Percentiles rank a stretch among this genome's conserved stretches.
phyloP scores from a whole-genome alignment of 2,113 vertebrate species.

The Ciconia maguari region DNA sequence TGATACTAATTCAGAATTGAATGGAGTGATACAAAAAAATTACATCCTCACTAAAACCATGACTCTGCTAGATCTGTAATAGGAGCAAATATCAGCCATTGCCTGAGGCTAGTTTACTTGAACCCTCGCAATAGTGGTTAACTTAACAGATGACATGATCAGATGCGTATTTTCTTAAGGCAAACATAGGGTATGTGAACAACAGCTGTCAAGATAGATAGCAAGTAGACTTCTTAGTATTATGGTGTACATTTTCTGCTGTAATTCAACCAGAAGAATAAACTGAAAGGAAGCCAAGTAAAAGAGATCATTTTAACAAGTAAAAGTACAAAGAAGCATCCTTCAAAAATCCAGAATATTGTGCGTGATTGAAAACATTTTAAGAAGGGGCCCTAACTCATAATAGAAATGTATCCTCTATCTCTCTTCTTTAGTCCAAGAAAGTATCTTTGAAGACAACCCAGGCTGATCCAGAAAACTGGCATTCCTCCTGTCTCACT shows the following conservation, averaged over 20 bases:
- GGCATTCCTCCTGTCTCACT: neutral
- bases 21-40: neutral
- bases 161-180: slow-evolving; percentile 12
- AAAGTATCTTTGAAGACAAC: neutral
- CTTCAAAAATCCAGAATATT: neutral
- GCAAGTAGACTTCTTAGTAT: neutral
- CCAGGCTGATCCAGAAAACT: neutral
- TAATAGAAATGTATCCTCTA: neutral
- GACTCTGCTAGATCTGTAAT: neutral
- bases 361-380: neutral
- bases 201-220: slow-evolving; percentile 40
- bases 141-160: slow-evolving; percentile 25
- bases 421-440: neutral
- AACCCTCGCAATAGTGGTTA: neutral
- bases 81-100: slow-evolving; percentile 1
- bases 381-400: neutral
- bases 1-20: neutral
- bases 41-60: neutral
- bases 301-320: neutral
- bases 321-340: neutral
- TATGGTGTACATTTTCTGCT: neutral
- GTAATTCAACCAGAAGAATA: neutral
- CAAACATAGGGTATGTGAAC: neutral
- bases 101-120: neutral
- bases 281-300: neutral